Evolutionary conservation across 1,140 invertebrate genomes (phyloP).

Genomic region (Hyphantria cunea): DNA sequence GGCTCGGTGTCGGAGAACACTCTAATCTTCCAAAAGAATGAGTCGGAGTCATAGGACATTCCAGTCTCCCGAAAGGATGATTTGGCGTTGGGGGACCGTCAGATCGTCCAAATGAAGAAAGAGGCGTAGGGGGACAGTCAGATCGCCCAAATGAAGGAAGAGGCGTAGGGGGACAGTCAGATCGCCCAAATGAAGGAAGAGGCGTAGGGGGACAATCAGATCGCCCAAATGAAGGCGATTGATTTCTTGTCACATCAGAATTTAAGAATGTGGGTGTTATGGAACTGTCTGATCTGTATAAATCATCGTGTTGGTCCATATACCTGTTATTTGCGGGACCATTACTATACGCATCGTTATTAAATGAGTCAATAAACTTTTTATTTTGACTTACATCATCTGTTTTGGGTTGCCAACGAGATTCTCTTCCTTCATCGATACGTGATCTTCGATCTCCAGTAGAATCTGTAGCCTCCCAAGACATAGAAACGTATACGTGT

Average conservation of each 20-base stretch:
- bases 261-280: constrained; percentile 31
- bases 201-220: constrained; percentile 26
- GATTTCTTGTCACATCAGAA: constrained; percentile 9
- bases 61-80: constrained; percentile 45
- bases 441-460: constrained; percentile 26
- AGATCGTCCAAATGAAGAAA: constrained; percentile 35
- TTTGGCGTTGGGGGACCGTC: constrained; percentile 41
- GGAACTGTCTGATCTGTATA: constrained; percentile 14
- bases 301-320: constrained; percentile 15
- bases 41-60: constrained; percentile 37
- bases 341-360: constrained; percentile 33
- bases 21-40: constrained; percentile 41
- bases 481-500: constrained; percentile 50
- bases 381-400: constrained; percentile 24
- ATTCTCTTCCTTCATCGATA: constrained; percentile 32
- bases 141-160: constrained; percentile 42
- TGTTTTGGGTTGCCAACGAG: constrained; percentile 40
- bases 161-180: constrained; percentile 39
- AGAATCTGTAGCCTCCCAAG: constrained; percentile 1
- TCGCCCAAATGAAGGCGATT: constrained; percentile 19
- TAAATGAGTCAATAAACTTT: constrained; percentile 22
- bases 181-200: constrained; percentile 33
- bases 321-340: constrained; percentile 38
- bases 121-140: constrained; percentile 42
- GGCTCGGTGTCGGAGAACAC: constrained; percentile 36